Conservation (phyloP, 2,113 vertebrate genomes). For the Montifringilla adamsi region DNA sequence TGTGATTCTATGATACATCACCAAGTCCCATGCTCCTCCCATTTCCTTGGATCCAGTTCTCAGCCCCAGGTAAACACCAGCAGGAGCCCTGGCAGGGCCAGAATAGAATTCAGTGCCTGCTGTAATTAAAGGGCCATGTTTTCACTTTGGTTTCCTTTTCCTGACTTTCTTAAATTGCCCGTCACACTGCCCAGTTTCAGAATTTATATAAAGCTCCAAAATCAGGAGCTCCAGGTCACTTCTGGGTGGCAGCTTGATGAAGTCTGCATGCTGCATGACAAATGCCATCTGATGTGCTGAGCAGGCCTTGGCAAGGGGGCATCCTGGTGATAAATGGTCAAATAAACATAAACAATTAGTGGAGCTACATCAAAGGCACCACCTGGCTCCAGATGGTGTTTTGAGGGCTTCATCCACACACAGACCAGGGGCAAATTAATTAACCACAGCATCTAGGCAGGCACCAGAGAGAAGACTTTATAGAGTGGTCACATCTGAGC, state of each 20-base stretch:
- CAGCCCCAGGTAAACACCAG: not conserved
- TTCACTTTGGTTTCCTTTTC: not conserved
- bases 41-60: not conserved
- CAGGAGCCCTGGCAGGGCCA: not conserved
- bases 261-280: not conserved
- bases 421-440: not conserved
- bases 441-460: not conserved
- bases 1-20: not conserved
- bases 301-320: not conserved
- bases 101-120: not conserved
- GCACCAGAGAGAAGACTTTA: not conserved
- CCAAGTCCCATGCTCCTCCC: not conserved
- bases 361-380: not conserved
- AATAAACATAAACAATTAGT: conserved; percentile 7
- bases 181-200: not conserved
- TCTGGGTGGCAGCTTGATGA: not conserved
- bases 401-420: not conserved
- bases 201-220: not conserved
- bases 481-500: not conserved
- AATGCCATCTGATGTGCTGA: not conserved
- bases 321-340: conserved; percentile 13
- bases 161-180: not conserved
- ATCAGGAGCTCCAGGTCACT: not conserved
- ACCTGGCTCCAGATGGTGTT: not conserved
- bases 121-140: not conserved